Conservation (phyloP, 1,140 invertebrate species). For the Diplogasteroides magnus region DNA sequence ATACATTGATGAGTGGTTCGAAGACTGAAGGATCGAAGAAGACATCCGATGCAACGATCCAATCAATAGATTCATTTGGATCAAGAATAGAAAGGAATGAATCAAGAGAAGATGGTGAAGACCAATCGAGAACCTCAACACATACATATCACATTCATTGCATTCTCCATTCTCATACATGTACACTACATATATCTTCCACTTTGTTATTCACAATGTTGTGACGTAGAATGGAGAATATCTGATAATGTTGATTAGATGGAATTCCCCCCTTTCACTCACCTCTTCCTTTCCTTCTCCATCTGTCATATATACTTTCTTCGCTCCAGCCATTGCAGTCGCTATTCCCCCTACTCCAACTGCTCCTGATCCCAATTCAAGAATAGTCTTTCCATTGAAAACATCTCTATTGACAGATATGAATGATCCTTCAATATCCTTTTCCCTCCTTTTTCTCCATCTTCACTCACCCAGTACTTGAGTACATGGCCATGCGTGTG, state of each 20-base stretch:
- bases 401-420: neutral
- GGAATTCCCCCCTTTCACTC: neutral
- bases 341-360: neutral
- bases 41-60: slow-evolving; percentile 44
- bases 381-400: neutral
- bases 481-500: neutral
- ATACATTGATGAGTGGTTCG: slow-evolving; percentile 29
- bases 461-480: neutral
- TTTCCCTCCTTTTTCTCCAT: neutral
- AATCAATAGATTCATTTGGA: slow-evolving; percentile 25
- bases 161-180: neutral
- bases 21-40: slow-evolving; percentile 49
- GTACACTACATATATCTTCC: neutral
- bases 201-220: neutral
- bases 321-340: neutral
- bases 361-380: neutral
- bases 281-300: neutral
- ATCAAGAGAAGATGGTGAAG: neutral
- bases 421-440: neutral
- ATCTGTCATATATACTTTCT: neutral
- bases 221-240: neutral
- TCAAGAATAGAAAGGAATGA: neutral
- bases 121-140: neutral
- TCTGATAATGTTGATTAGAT: neutral
- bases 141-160: neutral